Conservation (phyloP, 2,113 vertebrate species). For the Elephas maximus region DNA sequence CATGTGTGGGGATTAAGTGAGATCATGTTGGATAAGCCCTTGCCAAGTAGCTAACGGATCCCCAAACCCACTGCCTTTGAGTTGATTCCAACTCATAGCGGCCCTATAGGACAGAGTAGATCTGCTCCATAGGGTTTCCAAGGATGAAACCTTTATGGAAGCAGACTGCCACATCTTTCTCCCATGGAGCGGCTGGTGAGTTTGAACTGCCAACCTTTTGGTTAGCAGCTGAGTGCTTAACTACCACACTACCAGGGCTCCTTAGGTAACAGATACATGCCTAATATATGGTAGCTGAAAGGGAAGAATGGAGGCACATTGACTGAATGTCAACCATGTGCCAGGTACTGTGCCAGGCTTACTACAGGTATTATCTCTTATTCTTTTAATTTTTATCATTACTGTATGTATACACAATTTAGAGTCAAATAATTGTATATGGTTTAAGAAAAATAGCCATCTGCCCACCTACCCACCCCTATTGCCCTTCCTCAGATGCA, state of each 20-base stretch:
- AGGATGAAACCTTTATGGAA: background rate
- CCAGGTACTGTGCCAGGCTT: background rate
- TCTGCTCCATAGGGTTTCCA: background rate
- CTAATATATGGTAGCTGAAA: background rate
- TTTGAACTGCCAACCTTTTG: background rate
- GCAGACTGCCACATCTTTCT: background rate
- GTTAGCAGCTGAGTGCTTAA: background rate
- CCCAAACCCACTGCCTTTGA: background rate
- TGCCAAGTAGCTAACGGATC: background rate
- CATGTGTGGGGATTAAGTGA: background rate
- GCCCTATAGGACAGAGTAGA: background rate
- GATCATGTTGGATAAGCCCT: slow-evolving; percentile 27
- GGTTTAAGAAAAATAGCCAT: background rate
- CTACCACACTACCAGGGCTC: background rate
- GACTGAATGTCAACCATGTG: background rate
- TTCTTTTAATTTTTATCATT: background rate
- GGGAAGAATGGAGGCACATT: background rate
- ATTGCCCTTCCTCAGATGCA: background rate
- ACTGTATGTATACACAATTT: background rate
- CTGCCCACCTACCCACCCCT: background rate
- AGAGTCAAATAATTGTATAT: background rate
- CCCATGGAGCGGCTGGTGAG: background rate
- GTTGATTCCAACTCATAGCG: background rate
- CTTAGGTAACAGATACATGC: slow-evolving; percentile 1
- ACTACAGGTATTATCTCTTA: background rate